Base-by-base conservation (phyloP, 2,888 invertebrate species). In the Allygus modestus region DNA sequence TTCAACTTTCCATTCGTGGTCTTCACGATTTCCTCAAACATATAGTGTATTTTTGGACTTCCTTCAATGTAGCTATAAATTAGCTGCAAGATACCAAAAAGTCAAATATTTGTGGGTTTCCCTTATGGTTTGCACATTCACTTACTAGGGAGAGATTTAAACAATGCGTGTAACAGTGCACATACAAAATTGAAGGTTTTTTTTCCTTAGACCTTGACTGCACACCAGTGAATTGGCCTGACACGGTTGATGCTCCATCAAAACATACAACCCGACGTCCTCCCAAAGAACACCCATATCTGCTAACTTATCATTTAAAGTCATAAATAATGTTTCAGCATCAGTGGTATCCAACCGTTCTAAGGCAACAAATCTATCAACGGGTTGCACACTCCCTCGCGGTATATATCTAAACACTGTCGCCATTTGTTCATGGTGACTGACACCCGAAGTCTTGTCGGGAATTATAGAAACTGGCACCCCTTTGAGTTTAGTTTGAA, bases 1-100 rank as follows among this genome's bases (percentile, higher is more conserved):
- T 41, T 77, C 26, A 77, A 43, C 15, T 77, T 43, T 17, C 0
- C 20, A 20, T 43, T 43, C n/a, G 43, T 20, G 9, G 43, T 1
- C 95, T 96, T 88, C 95, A 95, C 89, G 92, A 93, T 88, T 88
- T 94, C 94, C 89, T 95, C 89, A 94, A 92, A 85, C 15, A 83
- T 54, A 23, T 81, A 82, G 69, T 85, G 85, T 71, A 84, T 82
- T 73, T 81, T 81, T 81, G 85, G 85, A 79, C 85, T 86, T 23
- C 82, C 77, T 84, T 86, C 85, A 20, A 84, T 85, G 79, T 73
- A 86, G 71, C 61, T 82, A 41, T 85, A 82, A 28, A 86, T 65
- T 79, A 85, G 82, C 54, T 83, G 86, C 17, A 86, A 51, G 46
- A 82, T 82, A n/a, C 81, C 81, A 77, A 86, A 85, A 77, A 46